A percentile compares a stretch with the other conserved stretches of the same genome.
Evolutionary conservation across 2,113 vertebrate genomes (phyloP).

Genomic region (Mustela lutreola): DNA sequence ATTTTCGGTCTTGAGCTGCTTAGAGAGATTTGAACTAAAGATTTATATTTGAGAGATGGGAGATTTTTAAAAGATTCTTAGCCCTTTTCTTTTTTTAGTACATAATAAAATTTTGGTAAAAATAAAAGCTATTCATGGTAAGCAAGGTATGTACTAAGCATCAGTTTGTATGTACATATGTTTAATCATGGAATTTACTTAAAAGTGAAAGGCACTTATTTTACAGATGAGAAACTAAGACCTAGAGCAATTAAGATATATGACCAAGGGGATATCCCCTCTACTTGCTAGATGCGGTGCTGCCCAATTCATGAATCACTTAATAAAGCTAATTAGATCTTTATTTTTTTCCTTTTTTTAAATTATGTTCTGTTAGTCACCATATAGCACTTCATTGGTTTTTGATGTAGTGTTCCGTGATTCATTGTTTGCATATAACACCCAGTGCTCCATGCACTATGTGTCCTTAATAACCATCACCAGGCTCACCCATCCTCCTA

Average conservation of each 20-base stretch:
- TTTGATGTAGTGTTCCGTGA: no score
- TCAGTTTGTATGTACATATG: not conserved
- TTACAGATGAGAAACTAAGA: not conserved
- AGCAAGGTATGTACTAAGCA: not conserved
- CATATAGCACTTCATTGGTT: no score
- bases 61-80: not conserved
- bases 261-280: not conserved
- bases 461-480: no score
- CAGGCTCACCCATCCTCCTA: no score
- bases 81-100: not conserved
- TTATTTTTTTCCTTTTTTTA: no score
- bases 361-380: no score
- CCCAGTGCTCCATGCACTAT: no score
- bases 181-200: not conserved
- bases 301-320: not conserved
- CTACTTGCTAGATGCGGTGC: not conserved
- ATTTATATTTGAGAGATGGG: not conserved
- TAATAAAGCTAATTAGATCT: not conserved
- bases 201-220: not conserved
- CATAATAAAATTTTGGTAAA: not conserved
- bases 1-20: not conserved
- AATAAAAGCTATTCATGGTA: not conserved
- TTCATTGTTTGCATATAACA: no score
- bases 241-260: not conserved
- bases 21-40: not conserved